Evolutionary conservation across 2,113 vertebrate genomes (phyloP), one percentile per base, ranked within the genome.

Genomic region (Clarias macrocephalus): DNA sequence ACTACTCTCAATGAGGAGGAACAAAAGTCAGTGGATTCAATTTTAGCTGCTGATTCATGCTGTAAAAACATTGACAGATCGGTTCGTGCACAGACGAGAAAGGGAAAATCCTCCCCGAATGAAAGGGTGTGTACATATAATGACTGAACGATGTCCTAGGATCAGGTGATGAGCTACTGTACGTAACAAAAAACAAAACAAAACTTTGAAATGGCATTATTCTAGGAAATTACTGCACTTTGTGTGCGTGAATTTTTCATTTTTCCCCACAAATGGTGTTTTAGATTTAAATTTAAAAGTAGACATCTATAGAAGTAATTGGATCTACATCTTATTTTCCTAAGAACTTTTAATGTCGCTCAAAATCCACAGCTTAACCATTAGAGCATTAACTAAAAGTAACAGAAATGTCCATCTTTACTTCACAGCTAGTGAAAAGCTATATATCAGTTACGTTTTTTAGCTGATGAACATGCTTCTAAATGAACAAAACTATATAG

Each of bases 11-110:
- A 19, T 28, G 19, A 19, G 72, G 72, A 19, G 23, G 3, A 10
- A 48, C 42, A 48, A 28, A 18, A 37, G 54, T 59, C 28, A 42
- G 10, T 52, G 30, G 28, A 59, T 63, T 66, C 80, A 25, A 59
- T 86, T 70, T 70, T 37, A 85, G 48, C 75, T 60, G 87, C 83
- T 85, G 57, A 68, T 85, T 81, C 63, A 66, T 57, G 52, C 75
- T 86, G 75, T 80, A 86, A 30, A 54, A 68, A 15, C 63, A 66
- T 56, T 80, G 16, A 68, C 52, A 37, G 56, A 33, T 30, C 9
- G 12, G 28, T 68, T 68, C 25, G 19, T 70, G 60, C 42, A 48
- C 75, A 33, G 28, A 5, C 18, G 3, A 52, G 28, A 66, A 13
- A 37, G 75, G 52, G 52, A 42, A 21, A 65, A 30, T 63, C 25